A percentile compares a stretch with the other conserved stretches of the same genome.
These are phyloP conservation scores for Agrochola lota DNA, from an alignment of 2,888 invertebrate species.

Conservation along the genomic window DNA sequence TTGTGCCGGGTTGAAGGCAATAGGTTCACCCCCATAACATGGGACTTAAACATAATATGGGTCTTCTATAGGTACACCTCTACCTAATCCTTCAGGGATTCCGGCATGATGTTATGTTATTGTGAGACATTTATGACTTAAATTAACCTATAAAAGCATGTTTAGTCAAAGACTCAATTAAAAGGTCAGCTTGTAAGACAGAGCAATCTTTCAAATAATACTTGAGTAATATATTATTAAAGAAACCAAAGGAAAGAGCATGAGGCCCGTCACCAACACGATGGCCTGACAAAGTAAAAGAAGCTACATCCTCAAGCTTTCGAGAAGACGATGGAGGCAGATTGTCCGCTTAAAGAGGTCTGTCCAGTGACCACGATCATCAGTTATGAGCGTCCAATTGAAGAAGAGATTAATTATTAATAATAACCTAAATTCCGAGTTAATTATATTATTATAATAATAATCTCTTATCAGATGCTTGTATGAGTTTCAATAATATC, in stretches of 20 bases:
- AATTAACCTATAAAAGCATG: not conserved
- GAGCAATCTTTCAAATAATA: not conserved
- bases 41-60: not conserved
- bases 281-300: too few relatives aligned
- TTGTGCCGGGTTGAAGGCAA: not conserved
- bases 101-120: not conserved
- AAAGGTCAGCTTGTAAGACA: not conserved
- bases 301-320: too few relatives aligned
- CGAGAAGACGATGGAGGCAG: too few relatives aligned
- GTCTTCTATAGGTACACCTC: not conserved
- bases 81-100: not conserved
- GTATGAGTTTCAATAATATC: not conserved
- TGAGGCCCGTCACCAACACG: too few relatives aligned
- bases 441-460: not conserved
- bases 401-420: not conserved
- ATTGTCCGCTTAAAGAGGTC: too few relatives aligned
- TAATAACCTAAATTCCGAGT: constrained; percentile 1
- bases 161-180: not conserved
- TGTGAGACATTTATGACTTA: not conserved
- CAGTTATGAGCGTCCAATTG: too few relatives aligned
- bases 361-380: too few relatives aligned
- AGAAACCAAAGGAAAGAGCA: too few relatives aligned
- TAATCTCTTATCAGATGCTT: constrained; percentile 16
- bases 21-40: not conserved
- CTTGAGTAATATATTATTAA: not conserved